A percentile compares a stretch with the other conserved stretches of the same genome.
Evolutionary conservation across 2,113 vertebrate species (phyloP).

Genomic region (Podilymbus podiceps): DNA sequence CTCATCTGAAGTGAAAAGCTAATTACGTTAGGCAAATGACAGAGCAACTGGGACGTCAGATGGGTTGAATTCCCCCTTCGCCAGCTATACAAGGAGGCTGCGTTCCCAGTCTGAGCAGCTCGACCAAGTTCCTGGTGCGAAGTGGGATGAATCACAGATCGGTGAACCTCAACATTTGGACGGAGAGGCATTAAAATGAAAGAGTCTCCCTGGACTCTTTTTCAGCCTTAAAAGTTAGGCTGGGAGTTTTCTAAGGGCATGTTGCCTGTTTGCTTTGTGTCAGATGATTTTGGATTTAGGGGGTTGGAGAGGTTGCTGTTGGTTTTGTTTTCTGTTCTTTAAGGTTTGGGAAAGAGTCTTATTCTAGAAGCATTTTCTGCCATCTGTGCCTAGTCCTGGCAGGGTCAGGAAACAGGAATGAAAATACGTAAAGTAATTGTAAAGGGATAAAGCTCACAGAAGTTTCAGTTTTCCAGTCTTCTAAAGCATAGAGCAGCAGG

Average conservation of each 20-base stretch:
- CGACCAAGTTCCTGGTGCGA: neutral
- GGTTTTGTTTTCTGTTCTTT: neutral
- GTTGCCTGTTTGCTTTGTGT: neutral
- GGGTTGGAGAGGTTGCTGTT: neutral
- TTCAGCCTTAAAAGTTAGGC: neutral
- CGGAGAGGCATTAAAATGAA: neutral
- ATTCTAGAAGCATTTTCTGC: neutral
- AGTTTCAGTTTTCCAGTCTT: neutral
- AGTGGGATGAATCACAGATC: neutral
- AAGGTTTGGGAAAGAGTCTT: neutral
- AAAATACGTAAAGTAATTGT: neutral
- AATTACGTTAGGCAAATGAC: neutral
- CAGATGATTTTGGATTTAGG: neutral
- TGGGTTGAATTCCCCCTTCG: neutral
- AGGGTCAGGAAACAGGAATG: neutral
- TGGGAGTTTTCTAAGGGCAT: neutral
- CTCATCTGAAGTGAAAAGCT: neutral
- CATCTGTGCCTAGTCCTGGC: neutral
- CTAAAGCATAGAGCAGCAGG: neutral
- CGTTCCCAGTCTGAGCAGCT: neutral
- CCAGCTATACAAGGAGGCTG: neutral
- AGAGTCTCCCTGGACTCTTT: neutral
- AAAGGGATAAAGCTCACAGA: neutral
- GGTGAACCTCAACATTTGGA: neutral
- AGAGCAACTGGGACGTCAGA: neutral